phyloP scores from a whole-genome alignment of 2,888 invertebrate genomes.

The Gibbula magus region DNA sequence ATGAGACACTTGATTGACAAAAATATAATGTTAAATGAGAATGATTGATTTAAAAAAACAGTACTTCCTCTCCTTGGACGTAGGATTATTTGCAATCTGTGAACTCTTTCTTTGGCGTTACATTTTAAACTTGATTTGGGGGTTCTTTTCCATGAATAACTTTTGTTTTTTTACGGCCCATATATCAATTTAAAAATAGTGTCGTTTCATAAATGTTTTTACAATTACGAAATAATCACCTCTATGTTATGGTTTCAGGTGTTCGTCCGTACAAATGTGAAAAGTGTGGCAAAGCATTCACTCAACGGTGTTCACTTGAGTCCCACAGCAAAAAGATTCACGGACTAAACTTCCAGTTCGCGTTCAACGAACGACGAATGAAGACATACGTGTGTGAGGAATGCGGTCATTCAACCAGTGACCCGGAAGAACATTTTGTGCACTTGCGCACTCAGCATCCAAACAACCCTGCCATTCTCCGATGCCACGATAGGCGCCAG shows the following conservation, averaged over 20 bases:
- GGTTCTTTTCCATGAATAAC: no score
- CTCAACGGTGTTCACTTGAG: slow-evolving; percentile 98
- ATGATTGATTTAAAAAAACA: no score
- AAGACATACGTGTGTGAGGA: slow-evolving; percentile 99
- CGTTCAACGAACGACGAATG: slow-evolving; percentile 97
- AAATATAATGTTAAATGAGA: no score
- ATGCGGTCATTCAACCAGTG: slow-evolving; percentile 97
- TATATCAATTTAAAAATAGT: neutral
- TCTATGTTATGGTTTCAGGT: slow-evolving; percentile 77
- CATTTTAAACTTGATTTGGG: no score
- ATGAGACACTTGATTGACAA: no score
- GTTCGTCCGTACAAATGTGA: slow-evolving; percentile 99
- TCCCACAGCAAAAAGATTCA: slow-evolving; percentile 99
- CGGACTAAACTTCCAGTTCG: slow-evolving; percentile 95
- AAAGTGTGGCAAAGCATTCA: slow-evolving; percentile 98
- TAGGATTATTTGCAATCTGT: no score
- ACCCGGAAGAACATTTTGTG: slow-evolving; percentile 95
- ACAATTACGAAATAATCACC: neutral
- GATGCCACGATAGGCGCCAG: slow-evolving; percentile 97
- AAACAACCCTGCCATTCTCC: slow-evolving; percentile 90
- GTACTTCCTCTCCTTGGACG: no score
- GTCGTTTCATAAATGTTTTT: neutral
- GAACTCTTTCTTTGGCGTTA: no score
- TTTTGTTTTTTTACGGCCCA: no score
- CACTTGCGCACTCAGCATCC: slow-evolving; percentile 85